Base-by-base conservation (phyloP, 2,888 invertebrate genomes). In the Euclidia mi region DNA sequence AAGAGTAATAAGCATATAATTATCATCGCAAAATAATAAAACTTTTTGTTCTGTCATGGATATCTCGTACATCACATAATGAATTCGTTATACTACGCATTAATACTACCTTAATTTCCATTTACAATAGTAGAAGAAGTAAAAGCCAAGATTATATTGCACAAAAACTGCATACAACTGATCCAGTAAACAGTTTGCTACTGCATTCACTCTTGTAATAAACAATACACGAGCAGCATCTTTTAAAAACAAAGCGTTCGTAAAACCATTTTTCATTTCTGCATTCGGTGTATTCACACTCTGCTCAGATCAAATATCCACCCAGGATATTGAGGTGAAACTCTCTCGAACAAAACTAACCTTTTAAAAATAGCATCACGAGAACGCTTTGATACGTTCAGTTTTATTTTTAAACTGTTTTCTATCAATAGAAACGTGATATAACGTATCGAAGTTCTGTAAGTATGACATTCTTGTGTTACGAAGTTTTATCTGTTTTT, bases 221-320 rank as follows among this genome's bases (percentile, higher is more conserved):
- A n/a, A n/a, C n/a, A n/a, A n/a, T 35, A 12, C 12, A 3, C 1
- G 7, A 17, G 3, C 7, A 37, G 4, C 20, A 18, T 37, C 15
- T 9, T 37, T n/a, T n/a, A 20, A 28, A 48, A 62, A 48, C 47
- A 12, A 20, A 34, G 45, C 15, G 17, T 11, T 35, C 2, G 9
- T 4, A 32, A 25, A 42, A 41, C 29, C 43, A 56, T 55, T 51
- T 51, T 46, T 58, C 42, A 51, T 20, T 10, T 32, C 7, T 6
- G 28, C 11, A 47, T 47, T 50, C 47, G 12, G 17, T 42, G 34
- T 56, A 49, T 35, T 17, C 15, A 0, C 11, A 9, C 9, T 12
- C 9, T 7, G 47, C 15, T 28, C 18, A 32, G 48, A 37, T 50
- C 38, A 50, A 56, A 64, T 68, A 48, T 56, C 40, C 43, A 49